These are phyloP conservation scores for Nothura maculosa DNA, from an alignment of 2,797 vertebrate genomes.

Conservation along the genomic window DNA sequence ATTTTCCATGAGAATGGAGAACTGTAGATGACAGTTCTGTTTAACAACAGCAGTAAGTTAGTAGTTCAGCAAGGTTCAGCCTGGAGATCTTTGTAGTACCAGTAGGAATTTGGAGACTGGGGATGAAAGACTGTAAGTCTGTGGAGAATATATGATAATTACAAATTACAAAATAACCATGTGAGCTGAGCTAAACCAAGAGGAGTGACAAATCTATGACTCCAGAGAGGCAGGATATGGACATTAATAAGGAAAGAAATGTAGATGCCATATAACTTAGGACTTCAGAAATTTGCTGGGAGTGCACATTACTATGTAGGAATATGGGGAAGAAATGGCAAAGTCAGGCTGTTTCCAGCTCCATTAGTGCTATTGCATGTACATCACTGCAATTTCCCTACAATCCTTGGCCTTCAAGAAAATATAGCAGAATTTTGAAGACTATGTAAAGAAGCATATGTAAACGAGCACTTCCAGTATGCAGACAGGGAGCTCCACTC, in stretches of 20 bases:
- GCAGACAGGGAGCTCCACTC: rapidly evolving
- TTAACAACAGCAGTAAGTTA: not conserved
- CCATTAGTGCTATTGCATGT: not conserved
- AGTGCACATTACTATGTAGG: rapidly evolving
- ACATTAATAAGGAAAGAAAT: not conserved
- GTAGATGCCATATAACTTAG: not conserved
- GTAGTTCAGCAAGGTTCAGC: not conserved
- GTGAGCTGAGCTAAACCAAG: not conserved
- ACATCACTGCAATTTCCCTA: not conserved
- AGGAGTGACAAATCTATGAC: not conserved
- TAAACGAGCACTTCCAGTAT: rapidly evolving
- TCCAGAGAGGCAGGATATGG: not conserved
- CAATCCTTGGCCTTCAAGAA: not conserved
- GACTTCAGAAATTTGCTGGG: not conserved
- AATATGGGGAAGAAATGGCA: not conserved
- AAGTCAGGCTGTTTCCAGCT: not conserved
- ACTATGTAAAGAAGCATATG: no score
- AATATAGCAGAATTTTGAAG: rapidly evolving
- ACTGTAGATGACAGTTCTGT: not conserved
- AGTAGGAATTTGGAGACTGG: not conserved
- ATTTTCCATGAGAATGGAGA: no score
- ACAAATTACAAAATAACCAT: not conserved
- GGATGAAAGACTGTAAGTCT: not conserved
- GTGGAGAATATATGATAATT: not conserved
- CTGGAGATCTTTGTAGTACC: not conserved